phyloP scores from a whole-genome alignment of 2,113 vertebrate species.

The Passer montanus region DNA sequence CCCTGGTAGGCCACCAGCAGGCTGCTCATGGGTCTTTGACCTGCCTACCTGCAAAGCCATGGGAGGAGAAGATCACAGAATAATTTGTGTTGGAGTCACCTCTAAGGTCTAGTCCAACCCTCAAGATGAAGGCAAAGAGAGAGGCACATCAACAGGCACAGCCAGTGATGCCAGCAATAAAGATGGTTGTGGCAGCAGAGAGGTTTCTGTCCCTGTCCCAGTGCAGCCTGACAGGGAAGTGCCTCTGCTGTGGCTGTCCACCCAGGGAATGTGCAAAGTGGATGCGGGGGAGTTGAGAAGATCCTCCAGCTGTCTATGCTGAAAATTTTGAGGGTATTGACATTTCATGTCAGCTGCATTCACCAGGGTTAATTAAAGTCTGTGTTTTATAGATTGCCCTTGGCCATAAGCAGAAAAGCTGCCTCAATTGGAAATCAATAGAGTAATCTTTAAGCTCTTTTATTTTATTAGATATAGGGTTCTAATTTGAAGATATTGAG shows the following conservation, averaged over 20 bases:
- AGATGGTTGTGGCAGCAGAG: background rate
- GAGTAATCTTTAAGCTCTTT: slow-evolving; percentile 30
- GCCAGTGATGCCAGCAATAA: background rate
- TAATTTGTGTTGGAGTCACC: background rate
- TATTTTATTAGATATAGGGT: slow-evolving; percentile 50
- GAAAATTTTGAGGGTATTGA: background rate
- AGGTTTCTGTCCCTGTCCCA: background rate
- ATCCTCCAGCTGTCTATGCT: background rate
- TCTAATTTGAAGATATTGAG: slow-evolving; percentile 36
- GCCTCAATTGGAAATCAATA: slow-evolving; percentile 43
- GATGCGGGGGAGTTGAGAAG: background rate
- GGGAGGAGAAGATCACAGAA: background rate
- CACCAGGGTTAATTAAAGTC: slow-evolving; percentile 37
- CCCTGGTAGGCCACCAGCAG: background rate
- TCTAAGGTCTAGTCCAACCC: background rate
- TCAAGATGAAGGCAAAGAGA: background rate
- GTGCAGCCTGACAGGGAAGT: fast-evolving
- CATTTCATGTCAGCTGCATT: background rate
- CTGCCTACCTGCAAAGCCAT: background rate
- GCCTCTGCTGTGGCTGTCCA: background rate
- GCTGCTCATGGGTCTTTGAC: background rate
- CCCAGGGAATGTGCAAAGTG: background rate
- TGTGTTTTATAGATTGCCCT: slow-evolving; percentile 27
- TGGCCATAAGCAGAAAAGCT: background rate
- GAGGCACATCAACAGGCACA: fast-evolving